phyloP scores from a whole-genome alignment of 2,888 invertebrate genomes.

The Bombyx huttoni region DNA sequence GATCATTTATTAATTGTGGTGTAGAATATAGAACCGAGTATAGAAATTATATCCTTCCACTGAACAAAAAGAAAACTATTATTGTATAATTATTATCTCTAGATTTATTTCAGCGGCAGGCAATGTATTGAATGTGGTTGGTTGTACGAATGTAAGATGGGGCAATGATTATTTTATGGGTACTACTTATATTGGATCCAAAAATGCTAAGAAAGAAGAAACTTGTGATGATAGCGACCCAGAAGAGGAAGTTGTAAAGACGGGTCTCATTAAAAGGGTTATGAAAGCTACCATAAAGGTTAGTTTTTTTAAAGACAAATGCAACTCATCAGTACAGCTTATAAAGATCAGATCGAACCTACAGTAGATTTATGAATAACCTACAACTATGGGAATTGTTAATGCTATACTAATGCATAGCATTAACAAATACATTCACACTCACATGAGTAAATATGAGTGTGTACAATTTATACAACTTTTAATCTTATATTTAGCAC shows the following conservation, averaged over 20 bases:
- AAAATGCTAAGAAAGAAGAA: conserved; percentile 1
- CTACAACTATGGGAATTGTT: too few relatives aligned
- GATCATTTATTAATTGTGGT: too few relatives aligned
- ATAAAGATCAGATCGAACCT: not conserved
- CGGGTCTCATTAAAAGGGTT: conserved; percentile 36
- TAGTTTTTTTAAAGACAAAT: conserved; percentile 2
- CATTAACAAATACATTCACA: too few relatives aligned
- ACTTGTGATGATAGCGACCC: conserved; percentile 13
- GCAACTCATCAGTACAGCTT: not conserved
- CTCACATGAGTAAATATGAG: too few relatives aligned
- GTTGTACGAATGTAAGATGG: conserved; percentile 51
- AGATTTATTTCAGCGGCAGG: conserved; percentile 45
- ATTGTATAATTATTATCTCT: not conserved
- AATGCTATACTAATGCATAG: too few relatives aligned
- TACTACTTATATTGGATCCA: conserved; percentile 13
- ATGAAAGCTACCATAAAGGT: conserved; percentile 51
- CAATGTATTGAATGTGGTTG: conserved; percentile 62
- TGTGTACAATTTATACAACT: too few relatives aligned
- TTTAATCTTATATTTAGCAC: too few relatives aligned
- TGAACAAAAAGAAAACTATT: too few relatives aligned
- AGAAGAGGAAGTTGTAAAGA: conserved; percentile 35
- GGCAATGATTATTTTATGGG: conserved; percentile 59
- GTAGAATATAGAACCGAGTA: too few relatives aligned
- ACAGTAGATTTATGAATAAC: too few relatives aligned
- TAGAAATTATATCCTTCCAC: too few relatives aligned